Evolutionary conservation across 2,797 vertebrate species (phyloP).

Genomic region (Limosa lapponica): DNA sequence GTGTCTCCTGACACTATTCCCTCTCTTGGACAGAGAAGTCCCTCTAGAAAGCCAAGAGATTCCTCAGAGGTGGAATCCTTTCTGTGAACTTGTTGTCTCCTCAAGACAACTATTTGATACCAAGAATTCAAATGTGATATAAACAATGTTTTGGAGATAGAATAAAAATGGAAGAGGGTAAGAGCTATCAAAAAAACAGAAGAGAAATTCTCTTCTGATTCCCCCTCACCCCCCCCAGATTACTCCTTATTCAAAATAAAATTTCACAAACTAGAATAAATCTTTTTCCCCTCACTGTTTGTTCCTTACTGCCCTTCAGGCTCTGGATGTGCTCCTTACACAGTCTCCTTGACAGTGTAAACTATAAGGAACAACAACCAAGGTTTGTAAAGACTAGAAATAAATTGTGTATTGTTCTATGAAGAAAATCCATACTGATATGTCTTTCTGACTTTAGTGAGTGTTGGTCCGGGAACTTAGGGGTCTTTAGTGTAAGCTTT

Average conservation of each 20-base stretch:
- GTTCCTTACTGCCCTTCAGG: neutral
- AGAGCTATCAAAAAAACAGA: neutral
- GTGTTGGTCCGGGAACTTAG: neutral
- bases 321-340: neutral
- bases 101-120: neutral
- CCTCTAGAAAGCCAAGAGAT: neutral
- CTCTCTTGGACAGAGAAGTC: neutral
- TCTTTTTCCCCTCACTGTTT: neutral
- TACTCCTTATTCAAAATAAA: neutral
- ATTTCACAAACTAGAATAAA: neutral
- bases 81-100: neutral
- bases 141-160: neutral
- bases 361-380: neutral
- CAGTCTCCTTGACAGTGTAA: neutral
- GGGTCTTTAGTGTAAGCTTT: neutral
- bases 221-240: too few relatives aligned
- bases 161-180: neutral
- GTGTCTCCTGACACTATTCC: neutral
- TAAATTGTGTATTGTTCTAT: neutral
- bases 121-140: neutral
- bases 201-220: neutral
- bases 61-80: neutral
- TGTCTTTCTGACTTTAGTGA: neutral
- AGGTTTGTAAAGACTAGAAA: neutral
- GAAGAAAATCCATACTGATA: neutral